A percentile compares a stretch with the other conserved stretches of the same genome.
Conservation (phyloP, 2,888 invertebrate genomes). For the Coenonympha arcania region DNA sequence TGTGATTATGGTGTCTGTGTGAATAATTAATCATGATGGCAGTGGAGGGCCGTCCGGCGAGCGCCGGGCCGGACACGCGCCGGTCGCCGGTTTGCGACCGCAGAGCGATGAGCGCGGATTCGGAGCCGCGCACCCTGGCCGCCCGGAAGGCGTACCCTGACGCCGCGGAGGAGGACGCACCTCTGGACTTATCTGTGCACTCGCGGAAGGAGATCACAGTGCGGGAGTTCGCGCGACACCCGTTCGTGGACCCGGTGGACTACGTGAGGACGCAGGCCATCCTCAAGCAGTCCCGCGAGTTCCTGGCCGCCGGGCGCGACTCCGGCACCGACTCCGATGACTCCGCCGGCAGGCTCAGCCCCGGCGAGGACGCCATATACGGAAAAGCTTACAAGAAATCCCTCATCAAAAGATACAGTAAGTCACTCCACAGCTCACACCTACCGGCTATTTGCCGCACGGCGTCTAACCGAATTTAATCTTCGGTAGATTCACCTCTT, state of each 20-base stretch:
- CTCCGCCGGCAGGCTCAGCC: slow-evolving; percentile 80
- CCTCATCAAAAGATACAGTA: slow-evolving; percentile 94
- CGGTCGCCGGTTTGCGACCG: slow-evolving; percentile 49
- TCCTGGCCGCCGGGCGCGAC: slow-evolving; percentile 74
- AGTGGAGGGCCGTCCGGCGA: slow-evolving; percentile 66
- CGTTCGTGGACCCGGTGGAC: slow-evolving; percentile 68
- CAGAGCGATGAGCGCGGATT: slow-evolving; percentile 54
- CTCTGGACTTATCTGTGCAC: slow-evolving; percentile 83
- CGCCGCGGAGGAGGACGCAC: slow-evolving; percentile 76
- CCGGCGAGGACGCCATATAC: slow-evolving; percentile 69
- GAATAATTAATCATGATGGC: slow-evolving; percentile 68
- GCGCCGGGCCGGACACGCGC: slow-evolving; percentile 51
- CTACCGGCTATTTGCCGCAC: too few species aligned
- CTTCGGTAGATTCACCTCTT: too few species aligned
- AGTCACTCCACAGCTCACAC: slow-evolving; percentile 63
- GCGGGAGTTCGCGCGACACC: slow-evolving; percentile 67
- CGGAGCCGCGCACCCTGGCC: slow-evolving; percentile 66
- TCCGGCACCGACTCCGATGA: slow-evolving; percentile 88
- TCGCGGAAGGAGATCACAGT: slow-evolving; percentile 66
- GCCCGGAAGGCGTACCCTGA: slow-evolving; percentile 71
- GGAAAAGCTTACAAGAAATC: slow-evolving; percentile 90
- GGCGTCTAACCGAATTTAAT: too few species aligned
- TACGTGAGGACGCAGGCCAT: slow-evolving; percentile 68
- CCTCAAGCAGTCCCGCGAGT: slow-evolving; percentile 67
- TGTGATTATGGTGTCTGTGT: slow-evolving; percentile 68